Evolutionary conservation across 1,140 invertebrate species (phyloP), one percentile per base, ranked within the genome.

Genomic region (Metaphire vulgaris): DNA sequence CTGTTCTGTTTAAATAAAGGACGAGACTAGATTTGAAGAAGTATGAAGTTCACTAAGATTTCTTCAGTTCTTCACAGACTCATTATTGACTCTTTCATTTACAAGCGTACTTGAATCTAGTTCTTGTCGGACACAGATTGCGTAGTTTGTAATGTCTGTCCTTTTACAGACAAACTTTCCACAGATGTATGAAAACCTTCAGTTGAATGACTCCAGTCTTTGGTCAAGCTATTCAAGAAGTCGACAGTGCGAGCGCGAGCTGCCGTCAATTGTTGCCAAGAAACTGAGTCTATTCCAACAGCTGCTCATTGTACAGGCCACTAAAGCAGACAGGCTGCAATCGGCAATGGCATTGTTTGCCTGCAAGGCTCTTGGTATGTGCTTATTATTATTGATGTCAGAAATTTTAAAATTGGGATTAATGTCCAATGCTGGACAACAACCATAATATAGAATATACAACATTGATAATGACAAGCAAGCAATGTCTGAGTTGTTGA

Each of bases 291-390:
- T 89, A n/a, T 96, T 97, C 83, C 92, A 97, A 83, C 90, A 92
- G 81, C 86, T 96, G n/a, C 85, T 98, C 0, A 81, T 93, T 0
- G 88, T 94, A 16, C 92, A 96, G 87, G 89, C 91, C 0, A 86
- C 95, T 2, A 88, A 92, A 75, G 93, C 95, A 0, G 94, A 97
- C 85, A 85, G 93, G 68, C 85, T 96, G 14, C 89, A 92, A 68
- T 89, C 89, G 6, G 89, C 90, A 26, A 89, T 96, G 82, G 87
- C 87, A 0, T 87, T 90, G 72, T 93, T 93, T 84, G 89, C 90
- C n/a, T 87, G 89, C 0, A 88, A 90, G 78, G 85, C 90, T 0
- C 56, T 73, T 21, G 72, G 72, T 73, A 64, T 14, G 30, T 69
- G 2, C 30, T 65, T 65, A 65, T n/a, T 65, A n/a, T 14, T 14